Conservation (phyloP, 2,113 vertebrate genomes). For the Cacatua alba region DNA sequence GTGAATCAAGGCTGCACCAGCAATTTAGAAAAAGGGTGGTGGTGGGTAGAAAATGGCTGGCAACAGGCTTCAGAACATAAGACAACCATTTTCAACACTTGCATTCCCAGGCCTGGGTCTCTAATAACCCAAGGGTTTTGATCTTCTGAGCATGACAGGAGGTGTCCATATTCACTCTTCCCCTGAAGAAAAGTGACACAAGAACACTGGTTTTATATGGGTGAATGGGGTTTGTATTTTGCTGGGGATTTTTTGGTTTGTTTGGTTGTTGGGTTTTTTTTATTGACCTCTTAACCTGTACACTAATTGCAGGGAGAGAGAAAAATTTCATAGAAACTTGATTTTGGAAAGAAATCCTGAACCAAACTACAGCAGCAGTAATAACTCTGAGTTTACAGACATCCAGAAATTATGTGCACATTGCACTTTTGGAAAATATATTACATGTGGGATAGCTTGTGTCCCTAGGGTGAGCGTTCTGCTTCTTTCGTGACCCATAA, state of each 20-base stretch:
- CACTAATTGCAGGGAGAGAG: background rate
- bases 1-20: background rate
- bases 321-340: background rate
- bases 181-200: background rate
- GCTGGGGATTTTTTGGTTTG: background rate
- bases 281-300: conserved; percentile 1
- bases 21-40: background rate
- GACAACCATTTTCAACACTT: background rate
- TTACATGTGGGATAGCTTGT: conserved; percentile 65
- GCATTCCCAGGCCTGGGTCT: background rate
- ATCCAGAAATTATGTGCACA: conserved; percentile 68
- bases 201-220: background rate
- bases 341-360: conserved; percentile 48
- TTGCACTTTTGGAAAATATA: conserved; percentile 72
- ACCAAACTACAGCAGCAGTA: background rate
- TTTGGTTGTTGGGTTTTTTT: background rate
- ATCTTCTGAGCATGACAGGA: background rate
- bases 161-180: background rate
- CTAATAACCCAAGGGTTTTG: background rate
- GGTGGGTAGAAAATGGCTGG: background rate
- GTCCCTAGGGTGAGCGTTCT: conserved; percentile 69
- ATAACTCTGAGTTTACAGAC: conserved; percentile 73
- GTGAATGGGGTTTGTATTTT: background rate
- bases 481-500: conserved; percentile 71
- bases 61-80: background rate